A percentile compares a stretch with the other conserved stretches of the same genome.
Conservation (phyloP, 2,888 invertebrate species). For the Apantesis nais region DNA sequence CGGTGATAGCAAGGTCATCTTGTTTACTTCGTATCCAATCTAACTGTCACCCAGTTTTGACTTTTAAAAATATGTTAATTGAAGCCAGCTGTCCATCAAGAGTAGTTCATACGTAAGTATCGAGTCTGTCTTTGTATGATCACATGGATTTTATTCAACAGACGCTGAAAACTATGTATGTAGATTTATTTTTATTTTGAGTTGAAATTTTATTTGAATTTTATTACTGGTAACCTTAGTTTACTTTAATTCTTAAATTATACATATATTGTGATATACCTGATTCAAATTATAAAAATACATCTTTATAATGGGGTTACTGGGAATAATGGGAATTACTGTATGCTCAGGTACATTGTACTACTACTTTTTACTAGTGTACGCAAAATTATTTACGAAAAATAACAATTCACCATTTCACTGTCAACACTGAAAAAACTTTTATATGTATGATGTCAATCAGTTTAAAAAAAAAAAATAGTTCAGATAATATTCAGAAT, state of each 20-base stretch:
- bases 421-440: background rate
- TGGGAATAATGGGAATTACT: background rate
- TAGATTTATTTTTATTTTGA: constrained; percentile 21
- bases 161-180: constrained; percentile 25
- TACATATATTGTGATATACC: too few species aligned
- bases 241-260: too few species aligned
- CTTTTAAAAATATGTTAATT: constrained; percentile 73
- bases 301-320: too few species aligned
- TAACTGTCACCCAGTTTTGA: constrained; percentile 62
- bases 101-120: constrained; percentile 30
- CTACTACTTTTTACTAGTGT: too few species aligned
- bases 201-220: constrained; percentile 12
- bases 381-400: too few species aligned
- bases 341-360: background rate
- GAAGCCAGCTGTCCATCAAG: constrained; percentile 52
- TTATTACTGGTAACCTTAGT: background rate
- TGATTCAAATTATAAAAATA: too few species aligned
- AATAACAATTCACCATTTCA: background rate
- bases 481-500: background rate
- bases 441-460: background rate
- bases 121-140: constrained; percentile 40
- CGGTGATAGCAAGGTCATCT: constrained; percentile 69
- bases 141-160: constrained; percentile 43
- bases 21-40: constrained; percentile 67
- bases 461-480: background rate